These are phyloP conservation scores for Oriolus oriolus DNA, from an alignment of 2,113 vertebrate genomes.

Conservation along the genomic window DNA sequence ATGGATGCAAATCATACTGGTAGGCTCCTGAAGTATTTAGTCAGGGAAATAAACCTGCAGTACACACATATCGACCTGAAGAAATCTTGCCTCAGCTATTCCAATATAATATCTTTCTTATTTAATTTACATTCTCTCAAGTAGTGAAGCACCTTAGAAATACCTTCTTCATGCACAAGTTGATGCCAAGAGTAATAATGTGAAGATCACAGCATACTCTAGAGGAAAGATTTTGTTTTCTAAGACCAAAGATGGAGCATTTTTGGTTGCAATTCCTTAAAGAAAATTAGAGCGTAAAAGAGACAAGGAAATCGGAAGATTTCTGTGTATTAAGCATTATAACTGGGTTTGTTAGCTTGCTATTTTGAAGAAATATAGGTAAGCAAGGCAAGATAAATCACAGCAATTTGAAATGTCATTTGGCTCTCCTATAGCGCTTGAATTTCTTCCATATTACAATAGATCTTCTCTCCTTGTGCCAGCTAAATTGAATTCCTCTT, in stretches of 20 bases:
- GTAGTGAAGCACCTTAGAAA: neutral
- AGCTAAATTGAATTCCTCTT: slow-evolving; percentile 61
- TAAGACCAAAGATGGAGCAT: neutral
- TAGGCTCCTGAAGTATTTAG: neutral
- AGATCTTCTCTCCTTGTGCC: slow-evolving; percentile 60
- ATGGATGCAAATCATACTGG: neutral
- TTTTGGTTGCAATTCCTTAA: neutral
- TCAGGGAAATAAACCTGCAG: neutral
- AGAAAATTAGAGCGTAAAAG: neutral
- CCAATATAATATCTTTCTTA: neutral
- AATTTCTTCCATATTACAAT: slow-evolving; percentile 67
- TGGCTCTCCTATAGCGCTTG: slow-evolving; percentile 35
- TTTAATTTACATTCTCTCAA: neutral
- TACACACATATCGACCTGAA: neutral
- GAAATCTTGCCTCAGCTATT: neutral
- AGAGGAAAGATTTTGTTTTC: neutral
- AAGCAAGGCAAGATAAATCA: slow-evolving; percentile 64
- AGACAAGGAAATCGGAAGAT: neutral
- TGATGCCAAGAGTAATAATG: slow-evolving; percentile 2
- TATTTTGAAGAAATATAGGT: slow-evolving; percentile 66
- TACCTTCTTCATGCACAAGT: neutral
- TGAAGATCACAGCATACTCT: neutral
- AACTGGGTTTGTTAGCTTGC: slow-evolving; percentile 48
- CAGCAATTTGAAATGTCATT: slow-evolving; percentile 48
- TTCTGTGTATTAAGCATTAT: slow-evolving; percentile 38